These are phyloP conservation scores for Gyrodactylus bullatarudis DNA, from an alignment of 1,140 invertebrate species.

Conservation along the genomic window DNA sequence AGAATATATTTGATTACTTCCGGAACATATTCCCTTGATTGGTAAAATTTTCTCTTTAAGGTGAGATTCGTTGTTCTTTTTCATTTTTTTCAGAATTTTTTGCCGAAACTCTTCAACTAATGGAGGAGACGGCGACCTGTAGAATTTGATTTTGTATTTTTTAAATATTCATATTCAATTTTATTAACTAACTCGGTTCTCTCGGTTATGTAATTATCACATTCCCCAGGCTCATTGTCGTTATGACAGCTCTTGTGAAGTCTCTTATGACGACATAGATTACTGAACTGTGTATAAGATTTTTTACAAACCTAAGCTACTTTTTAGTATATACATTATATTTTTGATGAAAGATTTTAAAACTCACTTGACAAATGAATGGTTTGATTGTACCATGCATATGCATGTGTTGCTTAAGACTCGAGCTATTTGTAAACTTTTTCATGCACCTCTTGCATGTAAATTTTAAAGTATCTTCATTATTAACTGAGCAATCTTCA, in stretches of 20 bases:
- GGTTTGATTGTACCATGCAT: conserved; percentile 4
- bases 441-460: neutral
- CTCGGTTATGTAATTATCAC: too few species aligned
- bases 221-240: too few species aligned
- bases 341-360: neutral
- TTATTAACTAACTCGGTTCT: too few species aligned
- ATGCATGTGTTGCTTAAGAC: conserved; percentile 5
- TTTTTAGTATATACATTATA: neutral
- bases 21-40: neutral
- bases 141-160: neutral
- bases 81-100: neutral
- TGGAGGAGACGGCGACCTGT: neutral
- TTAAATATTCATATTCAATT: neutral
- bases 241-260: conserved; percentile 55
- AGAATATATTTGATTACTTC: neutral
- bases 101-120: neutral
- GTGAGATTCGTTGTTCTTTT: neutral
- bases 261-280: conserved; percentile 84
- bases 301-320: conserved; percentile 27
- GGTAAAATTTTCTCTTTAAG: neutral
- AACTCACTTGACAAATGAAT: neutral
- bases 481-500: too few species aligned
- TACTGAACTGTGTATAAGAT: conserved; percentile 96
- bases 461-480: too few species aligned
- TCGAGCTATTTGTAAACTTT: neutral